These are phyloP conservation scores for Ceratoteleas bidentatus DNA, from an alignment of 1,140 invertebrate species.

Conservation along the genomic window DNA sequence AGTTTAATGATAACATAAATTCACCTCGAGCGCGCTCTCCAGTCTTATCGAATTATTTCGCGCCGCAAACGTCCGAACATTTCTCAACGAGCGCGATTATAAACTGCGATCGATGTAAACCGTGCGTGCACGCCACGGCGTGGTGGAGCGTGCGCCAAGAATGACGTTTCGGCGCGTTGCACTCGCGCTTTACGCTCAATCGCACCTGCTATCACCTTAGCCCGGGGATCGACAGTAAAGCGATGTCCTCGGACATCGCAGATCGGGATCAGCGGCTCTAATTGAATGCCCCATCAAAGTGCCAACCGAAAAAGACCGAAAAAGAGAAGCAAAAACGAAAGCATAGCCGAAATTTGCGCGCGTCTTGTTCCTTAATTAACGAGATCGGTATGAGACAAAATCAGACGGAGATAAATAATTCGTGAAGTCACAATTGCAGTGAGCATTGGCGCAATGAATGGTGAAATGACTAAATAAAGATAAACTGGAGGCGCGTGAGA, in stretches of 20 bases:
- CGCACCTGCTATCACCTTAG: slow-evolving; percentile 65
- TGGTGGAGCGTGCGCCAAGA: slow-evolving; percentile 45
- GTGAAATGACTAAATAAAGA: too few species aligned
- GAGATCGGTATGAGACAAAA: slow-evolving; percentile 36
- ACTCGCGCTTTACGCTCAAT: slow-evolving; percentile 57
- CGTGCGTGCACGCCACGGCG: slow-evolving; percentile 46
- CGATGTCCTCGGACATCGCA: slow-evolving; percentile 23
- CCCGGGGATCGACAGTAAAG: slow-evolving; percentile 45
- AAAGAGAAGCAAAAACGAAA: not conserved
- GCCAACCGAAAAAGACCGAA: not conserved
- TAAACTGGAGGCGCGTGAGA: too few species aligned
- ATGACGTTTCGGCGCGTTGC: slow-evolving; percentile 62
- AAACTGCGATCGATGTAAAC: slow-evolving; percentile 55
- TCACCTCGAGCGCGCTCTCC: slow-evolving; percentile 4
- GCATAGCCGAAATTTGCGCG: slow-evolving; percentile 10
- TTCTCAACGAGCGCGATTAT: slow-evolving; percentile 44
- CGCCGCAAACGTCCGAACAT: slow-evolving; percentile 33
- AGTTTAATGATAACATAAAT: slow-evolving; percentile 29
- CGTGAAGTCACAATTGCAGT: slow-evolving; percentile 17
- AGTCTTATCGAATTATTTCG: slow-evolving; percentile 35
- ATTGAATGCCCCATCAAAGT: slow-evolving; percentile 39
- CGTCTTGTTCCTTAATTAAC: slow-evolving; percentile 37
- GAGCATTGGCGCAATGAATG: too few species aligned
- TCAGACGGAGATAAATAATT: slow-evolving; percentile 32
- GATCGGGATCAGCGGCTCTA: slow-evolving; percentile 21